Evolutionary conservation across 2,113 vertebrate species (phyloP).

Genomic region (Lynx canadensis): DNA sequence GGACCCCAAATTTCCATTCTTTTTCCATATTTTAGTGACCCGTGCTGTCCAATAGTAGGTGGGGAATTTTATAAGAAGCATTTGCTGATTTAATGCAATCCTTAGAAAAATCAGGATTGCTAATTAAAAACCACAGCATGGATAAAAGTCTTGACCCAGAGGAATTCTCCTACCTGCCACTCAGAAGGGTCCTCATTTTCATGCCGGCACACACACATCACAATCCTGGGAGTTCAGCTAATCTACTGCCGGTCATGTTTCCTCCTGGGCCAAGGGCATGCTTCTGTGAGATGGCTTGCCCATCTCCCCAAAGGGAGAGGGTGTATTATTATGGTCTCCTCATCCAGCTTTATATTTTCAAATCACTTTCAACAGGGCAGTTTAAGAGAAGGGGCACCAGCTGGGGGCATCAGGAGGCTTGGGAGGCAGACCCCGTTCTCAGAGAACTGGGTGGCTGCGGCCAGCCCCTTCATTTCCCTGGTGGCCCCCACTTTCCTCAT

Average conservation of each 20-base stretch:
- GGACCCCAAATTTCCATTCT: conserved; percentile 4
- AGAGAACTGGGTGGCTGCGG: background rate
- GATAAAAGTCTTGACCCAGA: background rate
- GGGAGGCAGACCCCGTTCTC: background rate
- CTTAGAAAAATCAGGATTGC: conserved; percentile 22
- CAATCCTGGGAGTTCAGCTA: background rate
- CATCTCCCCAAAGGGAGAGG: background rate
- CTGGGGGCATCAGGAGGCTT: too few species aligned
- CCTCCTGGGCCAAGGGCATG: background rate
- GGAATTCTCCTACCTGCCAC: background rate
- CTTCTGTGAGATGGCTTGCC: background rate
- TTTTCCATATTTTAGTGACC: background rate
- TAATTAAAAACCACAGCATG: conserved; percentile 57
- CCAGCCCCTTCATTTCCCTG: background rate
- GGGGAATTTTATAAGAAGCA: background rate
- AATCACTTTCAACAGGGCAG: background rate
- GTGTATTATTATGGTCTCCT: background rate
- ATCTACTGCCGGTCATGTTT: background rate
- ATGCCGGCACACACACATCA: background rate
- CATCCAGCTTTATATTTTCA: conserved; percentile 6
- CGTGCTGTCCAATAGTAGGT: background rate
- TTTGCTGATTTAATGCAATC: conserved; percentile 35
- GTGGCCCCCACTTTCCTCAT: background rate
- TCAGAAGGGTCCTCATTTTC: background rate
- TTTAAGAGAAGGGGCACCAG: background rate